Evolutionary conservation across 1,140 invertebrate genomes (phyloP).

Genomic region (Andrena cerasifolii): DNA sequence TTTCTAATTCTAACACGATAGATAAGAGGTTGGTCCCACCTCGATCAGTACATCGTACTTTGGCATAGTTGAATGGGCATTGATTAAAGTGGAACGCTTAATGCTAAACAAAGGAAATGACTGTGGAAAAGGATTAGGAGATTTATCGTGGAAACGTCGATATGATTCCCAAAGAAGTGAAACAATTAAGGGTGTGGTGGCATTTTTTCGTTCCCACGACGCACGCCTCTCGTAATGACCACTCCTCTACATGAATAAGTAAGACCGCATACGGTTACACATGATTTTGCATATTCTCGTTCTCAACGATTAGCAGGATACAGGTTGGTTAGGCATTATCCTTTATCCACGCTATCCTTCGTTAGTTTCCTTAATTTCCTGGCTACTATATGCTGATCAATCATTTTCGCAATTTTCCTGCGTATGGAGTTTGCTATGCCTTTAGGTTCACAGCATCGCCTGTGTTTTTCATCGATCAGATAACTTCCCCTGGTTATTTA

Average conservation of each 20-base stretch:
- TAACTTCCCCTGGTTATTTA: too few relatives aligned
- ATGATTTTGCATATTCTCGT: slow-evolving; percentile 46
- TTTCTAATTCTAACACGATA: too few relatives aligned
- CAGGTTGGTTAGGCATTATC: slow-evolving; percentile 17
- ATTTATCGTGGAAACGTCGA: slow-evolving; percentile 14
- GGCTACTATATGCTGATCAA: neutral
- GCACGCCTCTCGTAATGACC: slow-evolving; percentile 13
- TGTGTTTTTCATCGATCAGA: neutral
- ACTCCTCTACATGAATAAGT: slow-evolving; percentile 17
- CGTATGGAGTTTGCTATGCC: neutral
- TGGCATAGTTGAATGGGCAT: neutral
- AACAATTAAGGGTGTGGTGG: slow-evolving; percentile 23
- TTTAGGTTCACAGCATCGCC: neutral
- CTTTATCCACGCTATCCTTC: slow-evolving; percentile 26
- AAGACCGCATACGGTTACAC: slow-evolving; percentile 27
- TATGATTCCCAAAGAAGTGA: neutral
- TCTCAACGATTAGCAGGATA: slow-evolving; percentile 31
- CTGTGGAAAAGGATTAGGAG: neutral
- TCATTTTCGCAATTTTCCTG: slow-evolving; percentile 18
- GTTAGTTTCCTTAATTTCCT: slow-evolving; percentile 38
- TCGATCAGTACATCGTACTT: too few relatives aligned
- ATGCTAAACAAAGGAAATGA: neutral
- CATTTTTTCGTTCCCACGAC: slow-evolving; percentile 31
- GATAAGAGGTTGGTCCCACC: too few relatives aligned
- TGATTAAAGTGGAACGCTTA: neutral